Percentiles rank a stretch among this genome's conserved stretches.
Conservation (phyloP, 2,797 vertebrate species). For the Lycodopsis pacificus region DNA sequence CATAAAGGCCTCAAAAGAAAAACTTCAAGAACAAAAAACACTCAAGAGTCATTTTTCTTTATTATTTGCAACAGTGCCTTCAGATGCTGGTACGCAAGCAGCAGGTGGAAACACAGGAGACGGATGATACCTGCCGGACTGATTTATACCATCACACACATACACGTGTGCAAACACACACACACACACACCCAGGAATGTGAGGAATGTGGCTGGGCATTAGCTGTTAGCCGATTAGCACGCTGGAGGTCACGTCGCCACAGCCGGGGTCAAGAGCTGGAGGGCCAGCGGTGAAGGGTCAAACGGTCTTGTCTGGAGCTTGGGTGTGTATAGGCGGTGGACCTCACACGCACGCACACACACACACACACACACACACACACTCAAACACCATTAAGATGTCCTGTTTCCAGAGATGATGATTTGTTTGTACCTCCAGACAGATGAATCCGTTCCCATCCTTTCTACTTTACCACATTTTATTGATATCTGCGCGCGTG, state of each 20-base stretch:
- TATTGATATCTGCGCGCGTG: constrained; percentile 13
- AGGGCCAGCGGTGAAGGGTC: constrained; percentile 72
- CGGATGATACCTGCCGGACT: constrained; percentile 41
- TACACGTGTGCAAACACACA: neutral
- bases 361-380: constrained; percentile 18
- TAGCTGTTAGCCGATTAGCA: constrained; percentile 79
- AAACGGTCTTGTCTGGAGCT: constrained; percentile 70
- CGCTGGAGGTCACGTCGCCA: constrained; percentile 47
- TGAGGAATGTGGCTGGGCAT: constrained; percentile 69
- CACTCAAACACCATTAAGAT: constrained; percentile 13
- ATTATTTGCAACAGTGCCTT: neutral
- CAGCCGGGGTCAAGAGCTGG: constrained; percentile 67
- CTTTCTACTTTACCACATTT: constrained; percentile 11
- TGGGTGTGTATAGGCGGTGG: constrained; percentile 26
- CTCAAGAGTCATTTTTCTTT: constrained; percentile 10
- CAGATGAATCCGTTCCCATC: constrained; percentile 21
- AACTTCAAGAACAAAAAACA: neutral
- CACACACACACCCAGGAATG: constrained; percentile 56
- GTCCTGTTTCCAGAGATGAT: constrained; percentile 15
- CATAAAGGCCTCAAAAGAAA: neutral
- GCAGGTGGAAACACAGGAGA: constrained; percentile 53
- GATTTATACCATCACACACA: constrained; percentile 35
- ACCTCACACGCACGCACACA: neutral
- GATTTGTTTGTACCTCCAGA: neutral
- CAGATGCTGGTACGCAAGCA: constrained; percentile 10